phyloP scores from a whole-genome alignment of 2,797 vertebrate species.

The Podarcis lilfordi region DNA sequence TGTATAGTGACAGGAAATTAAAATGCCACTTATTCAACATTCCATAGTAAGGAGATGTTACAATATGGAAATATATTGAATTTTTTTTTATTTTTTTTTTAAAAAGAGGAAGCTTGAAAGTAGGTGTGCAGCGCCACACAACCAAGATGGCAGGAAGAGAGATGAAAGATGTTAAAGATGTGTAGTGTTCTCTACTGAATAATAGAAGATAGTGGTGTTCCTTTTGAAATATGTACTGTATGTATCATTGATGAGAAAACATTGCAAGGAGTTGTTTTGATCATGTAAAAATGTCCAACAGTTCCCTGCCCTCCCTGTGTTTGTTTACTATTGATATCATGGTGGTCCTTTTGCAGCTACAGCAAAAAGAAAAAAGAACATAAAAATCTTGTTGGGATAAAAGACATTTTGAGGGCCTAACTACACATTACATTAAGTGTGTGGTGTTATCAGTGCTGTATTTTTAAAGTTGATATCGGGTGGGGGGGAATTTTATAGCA shows the following conservation, averaged over 20 bases:
- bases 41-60: background rate
- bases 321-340: slow-evolving; percentile 9
- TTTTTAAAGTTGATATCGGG: too few species aligned
- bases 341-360: slow-evolving; percentile 23
- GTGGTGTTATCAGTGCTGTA: too few species aligned
- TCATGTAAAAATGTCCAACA: slow-evolving; percentile 11
- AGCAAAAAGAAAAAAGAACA: slow-evolving; percentile 36
- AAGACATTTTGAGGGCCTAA: slow-evolving; percentile 12
- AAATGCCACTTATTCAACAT: background rate
- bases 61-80: background rate
- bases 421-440: too few species aligned
- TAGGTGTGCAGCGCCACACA: slow-evolving; percentile 14
- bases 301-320: background rate
- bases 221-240: slow-evolving; percentile 51
- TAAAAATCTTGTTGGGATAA: slow-evolving; percentile 43
- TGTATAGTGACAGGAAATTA: background rate
- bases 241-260: slow-evolving; percentile 18
- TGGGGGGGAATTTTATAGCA: too few species aligned
- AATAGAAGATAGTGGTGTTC: slow-evolving; percentile 39
- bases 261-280: slow-evolving; percentile 21
- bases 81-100: too few species aligned
- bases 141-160: slow-evolving; percentile 41
- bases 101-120: background rate
- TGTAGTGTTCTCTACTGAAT: slow-evolving; percentile 37
- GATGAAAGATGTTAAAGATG: slow-evolving; percentile 40